Percentiles rank a stretch among this genome's conserved stretches.
These are phyloP conservation scores for Volucella zonaria DNA, from an alignment of 2,888 invertebrate species.

Conservation along the genomic window DNA sequence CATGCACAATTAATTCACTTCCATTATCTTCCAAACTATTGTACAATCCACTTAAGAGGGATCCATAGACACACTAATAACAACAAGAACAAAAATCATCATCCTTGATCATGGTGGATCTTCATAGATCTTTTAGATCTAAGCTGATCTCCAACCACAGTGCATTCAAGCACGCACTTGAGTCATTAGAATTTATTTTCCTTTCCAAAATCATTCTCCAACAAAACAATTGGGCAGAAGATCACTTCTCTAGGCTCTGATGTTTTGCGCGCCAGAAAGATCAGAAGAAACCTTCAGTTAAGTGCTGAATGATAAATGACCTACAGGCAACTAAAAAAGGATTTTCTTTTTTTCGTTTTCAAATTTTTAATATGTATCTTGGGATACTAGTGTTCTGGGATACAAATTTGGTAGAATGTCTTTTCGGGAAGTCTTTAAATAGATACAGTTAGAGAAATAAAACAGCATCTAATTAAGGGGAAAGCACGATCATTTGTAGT, in stretches of 20 bases:
- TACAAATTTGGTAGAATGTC: conserved; percentile 16
- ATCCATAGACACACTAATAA: not conserved
- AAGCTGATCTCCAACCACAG: conserved; percentile 54
- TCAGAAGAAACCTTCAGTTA: conserved; percentile 4
- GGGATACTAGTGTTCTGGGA: not conserved
- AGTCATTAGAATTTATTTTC: conserved; percentile 25
- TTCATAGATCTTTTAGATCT: conserved; percentile 48
- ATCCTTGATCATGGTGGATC: conserved; percentile 14
- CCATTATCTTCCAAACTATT: conserved; percentile 38
- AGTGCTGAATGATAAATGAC: conserved; percentile 45
- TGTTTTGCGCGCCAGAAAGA: not conserved
- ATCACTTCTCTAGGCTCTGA: not conserved
- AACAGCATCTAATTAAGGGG: not conserved
- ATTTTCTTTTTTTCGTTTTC: not conserved
- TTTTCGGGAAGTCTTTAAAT: conserved; percentile 41
- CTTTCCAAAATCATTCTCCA: not conserved
- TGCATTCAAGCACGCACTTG: conserved; percentile 17
- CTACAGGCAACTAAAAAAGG: too few species aligned
- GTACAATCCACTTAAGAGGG: conserved; percentile 31
- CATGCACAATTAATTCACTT: conserved; percentile 52
- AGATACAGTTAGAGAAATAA: not conserved
- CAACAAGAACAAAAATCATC: not conserved
- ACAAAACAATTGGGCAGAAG: not conserved
- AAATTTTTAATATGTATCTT: not conserved
- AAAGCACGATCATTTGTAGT: not conserved